Conservation (phyloP, 2,113 vertebrate genomes). For the Micromys minutus region DNA sequence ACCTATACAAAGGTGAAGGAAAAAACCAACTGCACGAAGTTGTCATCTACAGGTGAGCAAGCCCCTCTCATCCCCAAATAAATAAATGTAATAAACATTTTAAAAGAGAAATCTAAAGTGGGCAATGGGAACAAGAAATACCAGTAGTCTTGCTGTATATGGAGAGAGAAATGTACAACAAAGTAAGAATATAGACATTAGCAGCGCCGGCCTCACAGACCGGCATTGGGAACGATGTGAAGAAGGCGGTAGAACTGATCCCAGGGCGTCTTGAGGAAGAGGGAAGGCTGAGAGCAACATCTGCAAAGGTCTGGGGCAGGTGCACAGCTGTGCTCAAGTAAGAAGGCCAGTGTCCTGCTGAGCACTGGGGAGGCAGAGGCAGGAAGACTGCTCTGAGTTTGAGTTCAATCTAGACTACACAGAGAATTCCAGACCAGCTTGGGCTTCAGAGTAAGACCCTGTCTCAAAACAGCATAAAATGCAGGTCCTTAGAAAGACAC, state of each 20-base stretch:
- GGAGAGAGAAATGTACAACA: background rate
- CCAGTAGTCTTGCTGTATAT: background rate
- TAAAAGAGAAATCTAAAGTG: conserved; percentile 1
- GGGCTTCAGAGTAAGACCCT: background rate
- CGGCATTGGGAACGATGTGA: background rate
- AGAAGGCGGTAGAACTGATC: background rate
- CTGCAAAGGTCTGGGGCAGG: background rate
- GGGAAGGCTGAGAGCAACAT: background rate
- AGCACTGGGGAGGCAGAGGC: background rate
- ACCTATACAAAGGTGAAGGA: background rate
- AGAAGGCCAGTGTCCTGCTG: background rate
- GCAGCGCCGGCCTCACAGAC: background rate
- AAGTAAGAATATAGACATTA: background rate
- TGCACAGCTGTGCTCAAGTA: too few species aligned
- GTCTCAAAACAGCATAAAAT: background rate
- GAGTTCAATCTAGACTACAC: background rate
- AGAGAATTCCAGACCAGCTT: background rate
- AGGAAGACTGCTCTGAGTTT: background rate
- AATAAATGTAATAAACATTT: background rate
- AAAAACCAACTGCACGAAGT: background rate
- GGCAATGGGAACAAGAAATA: background rate
- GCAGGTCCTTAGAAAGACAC: background rate
- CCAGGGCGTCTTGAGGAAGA: background rate
- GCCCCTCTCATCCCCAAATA: background rate
- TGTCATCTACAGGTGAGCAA: background rate